Conservation (phyloP, 1,140 invertebrate species). For the Araneus ventricosus region DNA sequence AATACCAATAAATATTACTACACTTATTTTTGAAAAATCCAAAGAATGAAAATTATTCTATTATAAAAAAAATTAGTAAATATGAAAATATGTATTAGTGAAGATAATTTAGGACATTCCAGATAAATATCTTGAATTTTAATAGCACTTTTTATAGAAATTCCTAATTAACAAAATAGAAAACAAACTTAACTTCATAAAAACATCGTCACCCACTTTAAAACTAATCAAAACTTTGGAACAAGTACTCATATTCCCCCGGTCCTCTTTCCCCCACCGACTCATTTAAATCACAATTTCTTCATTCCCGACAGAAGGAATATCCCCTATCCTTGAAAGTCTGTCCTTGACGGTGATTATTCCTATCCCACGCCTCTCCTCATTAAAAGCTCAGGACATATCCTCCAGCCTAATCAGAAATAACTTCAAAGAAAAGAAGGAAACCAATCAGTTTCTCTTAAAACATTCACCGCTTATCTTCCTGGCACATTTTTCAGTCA, state of each 20-base stretch:
- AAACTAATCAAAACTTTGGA: slow-evolving; percentile 14
- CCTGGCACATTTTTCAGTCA: background rate
- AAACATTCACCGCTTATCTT: background rate
- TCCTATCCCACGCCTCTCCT: background rate
- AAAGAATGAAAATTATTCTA: no score
- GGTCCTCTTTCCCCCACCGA: background rate
- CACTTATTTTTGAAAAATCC: no score
- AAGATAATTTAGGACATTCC: no score
- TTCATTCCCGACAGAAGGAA: background rate
- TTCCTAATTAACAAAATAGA: no score
- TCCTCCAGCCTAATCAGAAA: background rate
- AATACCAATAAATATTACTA: no score
- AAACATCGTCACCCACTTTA: background rate
- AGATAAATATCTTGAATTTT: no score
- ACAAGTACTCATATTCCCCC: background rate
- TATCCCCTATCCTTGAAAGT: background rate
- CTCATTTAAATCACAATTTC: background rate
- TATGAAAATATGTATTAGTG: no score
- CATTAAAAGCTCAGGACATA: background rate
- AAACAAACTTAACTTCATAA: no score
- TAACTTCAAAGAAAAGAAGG: background rate
- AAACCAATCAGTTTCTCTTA: slow-evolving; percentile 10
- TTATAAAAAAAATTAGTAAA: no score
- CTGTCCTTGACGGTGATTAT: background rate
- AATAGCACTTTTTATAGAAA: no score